Base-by-base conservation (phyloP, 2,888 invertebrate genomes). In the Elaeidobius kamerunicus region DNA sequence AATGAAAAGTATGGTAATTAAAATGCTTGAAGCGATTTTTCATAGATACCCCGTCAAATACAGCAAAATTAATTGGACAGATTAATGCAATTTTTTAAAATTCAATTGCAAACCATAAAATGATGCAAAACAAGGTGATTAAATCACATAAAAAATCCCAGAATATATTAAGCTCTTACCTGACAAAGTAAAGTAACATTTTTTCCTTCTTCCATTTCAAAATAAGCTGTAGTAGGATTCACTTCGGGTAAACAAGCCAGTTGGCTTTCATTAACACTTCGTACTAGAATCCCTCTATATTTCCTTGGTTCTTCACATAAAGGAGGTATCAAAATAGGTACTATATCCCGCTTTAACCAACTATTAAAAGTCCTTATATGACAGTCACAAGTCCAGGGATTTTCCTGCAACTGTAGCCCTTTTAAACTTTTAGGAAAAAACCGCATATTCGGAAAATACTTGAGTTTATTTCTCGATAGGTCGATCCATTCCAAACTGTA, bases 341-440 rank as follows among this genome's bases (percentile, higher is more conserved):
- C 41, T 20, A 46, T 39, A 16, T 51, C 43, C 12, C 35, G 44
- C 35, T 47, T 38, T 15, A 57, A 78, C 91, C 91, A 92, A 58
- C 79, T 74, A 67, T 88, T 84, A 66, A 92, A 75, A 64, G 88
- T 84, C 61, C 85, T 76, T 66, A 92, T 77, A 62, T 84, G 81
- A 72, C 93, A 93, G 73, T 92, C 90, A 73, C 93, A 93, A 62
- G 83, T 80, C 93, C 92, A 93, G 60, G 87, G 86, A 78, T 93
- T 93, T 69, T 85, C 86, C 70, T 91, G 86, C 61, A 93, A 75
- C 65, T 88, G 85, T 52, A 92, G 81, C 52, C 88, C 90, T 63
- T 88, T 84, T 61, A 92, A 75, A 41, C 83, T 82, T 56, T 83
- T 83, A n/a, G 90, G 88, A 63, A 87, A 82, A 66, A 81, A 80